Evolutionary conservation across 2,113 vertebrate genomes (phyloP).

Genomic region (Tamias sibiricus): DNA sequence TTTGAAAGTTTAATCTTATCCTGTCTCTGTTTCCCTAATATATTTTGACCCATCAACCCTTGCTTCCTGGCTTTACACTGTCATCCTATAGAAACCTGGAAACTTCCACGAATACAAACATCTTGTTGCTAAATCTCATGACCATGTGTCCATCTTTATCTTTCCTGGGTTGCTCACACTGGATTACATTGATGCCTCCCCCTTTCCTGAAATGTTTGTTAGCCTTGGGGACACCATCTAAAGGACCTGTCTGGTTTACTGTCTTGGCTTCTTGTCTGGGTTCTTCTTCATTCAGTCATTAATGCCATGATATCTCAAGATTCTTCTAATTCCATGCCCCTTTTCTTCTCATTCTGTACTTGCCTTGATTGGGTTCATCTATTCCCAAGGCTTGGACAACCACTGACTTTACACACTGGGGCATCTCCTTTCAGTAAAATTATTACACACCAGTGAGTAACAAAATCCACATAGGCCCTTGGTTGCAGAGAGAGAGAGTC

Average conservation of each 20-base stretch:
- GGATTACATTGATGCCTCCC: background rate
- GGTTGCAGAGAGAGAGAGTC: background rate
- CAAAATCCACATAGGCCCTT: constrained; percentile 38
- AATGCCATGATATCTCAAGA: constrained; percentile 32
- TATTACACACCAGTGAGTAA: constrained; percentile 11
- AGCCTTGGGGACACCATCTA: background rate
- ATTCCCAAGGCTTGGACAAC: constrained; percentile 3
- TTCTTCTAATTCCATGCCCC: background rate
- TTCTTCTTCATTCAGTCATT: constrained; percentile 30
- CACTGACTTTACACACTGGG: background rate
- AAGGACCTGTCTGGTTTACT: background rate
- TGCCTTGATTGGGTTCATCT: background rate
- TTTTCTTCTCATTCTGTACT: constrained; percentile 3
- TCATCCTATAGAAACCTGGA: background rate
- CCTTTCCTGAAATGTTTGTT: constrained; percentile 37
- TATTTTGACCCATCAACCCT: background rate
- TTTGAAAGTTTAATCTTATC: constrained; percentile 6
- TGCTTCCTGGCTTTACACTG: background rate
- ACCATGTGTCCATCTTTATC: background rate
- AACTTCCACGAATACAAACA: background rate
- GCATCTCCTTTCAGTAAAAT: constrained; percentile 28
- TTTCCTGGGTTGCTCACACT: background rate
- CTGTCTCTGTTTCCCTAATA: background rate
- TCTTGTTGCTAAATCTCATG: background rate
- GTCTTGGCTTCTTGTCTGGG: background rate